Base-by-base conservation (phyloP, 2,888 invertebrate genomes). In the Metalampra italica region DNA sequence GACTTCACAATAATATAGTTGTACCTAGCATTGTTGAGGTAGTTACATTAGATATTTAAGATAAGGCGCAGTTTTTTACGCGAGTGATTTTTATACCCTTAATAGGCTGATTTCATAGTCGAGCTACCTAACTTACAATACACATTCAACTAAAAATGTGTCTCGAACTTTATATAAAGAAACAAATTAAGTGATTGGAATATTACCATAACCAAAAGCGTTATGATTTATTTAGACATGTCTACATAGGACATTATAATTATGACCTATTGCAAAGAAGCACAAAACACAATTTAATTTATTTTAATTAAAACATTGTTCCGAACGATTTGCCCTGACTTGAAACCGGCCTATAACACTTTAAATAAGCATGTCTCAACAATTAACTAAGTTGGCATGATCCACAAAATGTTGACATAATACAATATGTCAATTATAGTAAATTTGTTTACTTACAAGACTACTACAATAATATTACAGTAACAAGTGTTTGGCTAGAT, bases 1-100 rank as follows among this genome's bases (percentile, higher is more conserved):
- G 71, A 79, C 75, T 82, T 76, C 68, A 72, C 71, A 60, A 72
- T 69, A 71, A 64, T 60, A 71, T 72, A 69, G 66, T 47, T 60
- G 52, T 64, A 63, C 52, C 60, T 76, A 75, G 75, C 64, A 75
- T 78, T 80, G 82, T 82, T 82, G 76, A 71, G 66, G 78, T 86
- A 85, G 84, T 78, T 82, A 75, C 68, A 73, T 78, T 84, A 82
- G 83, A 69, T 68, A 60, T 56, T 22, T 80, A 80, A 77, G 56
- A 43, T 75, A 71, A 65, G 68, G 55, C 56, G 59, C 52, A 52
- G 54, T 55, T 64, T 55, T 57, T 59, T 55, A 12, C 15, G 8
- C 12, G 45, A 37, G 29, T 37, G 37, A 37, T 50, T 53, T 43
- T 14, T 8, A 3, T 22, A 47, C 34, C 5, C 34, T n/a, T n/a